phyloP scores from a whole-genome alignment of 2,797 vertebrate genomes.

The Enteromius unitaeniatus region DNA sequence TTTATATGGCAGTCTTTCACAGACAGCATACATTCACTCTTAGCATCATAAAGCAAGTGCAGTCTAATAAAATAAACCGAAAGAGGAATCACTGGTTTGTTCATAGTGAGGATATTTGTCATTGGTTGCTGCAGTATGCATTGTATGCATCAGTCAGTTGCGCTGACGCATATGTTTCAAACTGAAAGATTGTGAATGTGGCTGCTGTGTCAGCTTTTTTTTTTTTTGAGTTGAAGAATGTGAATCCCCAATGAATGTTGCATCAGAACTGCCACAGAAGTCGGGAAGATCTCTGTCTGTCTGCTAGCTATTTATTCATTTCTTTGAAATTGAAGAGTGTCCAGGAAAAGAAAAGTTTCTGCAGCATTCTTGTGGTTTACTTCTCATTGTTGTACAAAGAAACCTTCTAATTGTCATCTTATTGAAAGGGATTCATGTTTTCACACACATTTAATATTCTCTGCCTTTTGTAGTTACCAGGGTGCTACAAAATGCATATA shows the following conservation, averaged over 20 bases:
- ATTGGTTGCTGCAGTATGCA: slow-evolving; percentile 62
- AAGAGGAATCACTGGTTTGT: slow-evolving; percentile 60
- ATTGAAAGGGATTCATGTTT: background rate
- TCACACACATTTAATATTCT: background rate
- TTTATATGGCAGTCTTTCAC: background rate
- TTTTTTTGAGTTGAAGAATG: slow-evolving; percentile 57
- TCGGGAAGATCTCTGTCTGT: slow-evolving; percentile 45
- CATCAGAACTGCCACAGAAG: slow-evolving; percentile 54
- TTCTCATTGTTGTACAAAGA: background rate
- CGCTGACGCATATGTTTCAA: slow-evolving; percentile 67
- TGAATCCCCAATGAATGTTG: slow-evolving; percentile 59
- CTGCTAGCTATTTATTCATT: slow-evolving; percentile 37
- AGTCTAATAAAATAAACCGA: slow-evolving; percentile 45
- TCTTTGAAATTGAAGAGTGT: slow-evolving; percentile 49
- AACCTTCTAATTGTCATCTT: background rate
- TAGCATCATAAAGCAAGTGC: background rate
- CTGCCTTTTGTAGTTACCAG: background rate
- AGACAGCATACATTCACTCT: background rate
- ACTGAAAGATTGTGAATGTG: slow-evolving; percentile 44
- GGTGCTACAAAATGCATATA: background rate
- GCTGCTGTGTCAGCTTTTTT: slow-evolving; percentile 70
- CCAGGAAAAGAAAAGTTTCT: slow-evolving; percentile 39
- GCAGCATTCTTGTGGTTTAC: background rate
- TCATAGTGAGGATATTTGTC: slow-evolving; percentile 44
- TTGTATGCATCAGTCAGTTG: slow-evolving; percentile 43